Evolutionary conservation across 2,888 invertebrate species (phyloP), one percentile per base, ranked within the genome.

Genomic region (Aphidoletes aphidimyza): DNA sequence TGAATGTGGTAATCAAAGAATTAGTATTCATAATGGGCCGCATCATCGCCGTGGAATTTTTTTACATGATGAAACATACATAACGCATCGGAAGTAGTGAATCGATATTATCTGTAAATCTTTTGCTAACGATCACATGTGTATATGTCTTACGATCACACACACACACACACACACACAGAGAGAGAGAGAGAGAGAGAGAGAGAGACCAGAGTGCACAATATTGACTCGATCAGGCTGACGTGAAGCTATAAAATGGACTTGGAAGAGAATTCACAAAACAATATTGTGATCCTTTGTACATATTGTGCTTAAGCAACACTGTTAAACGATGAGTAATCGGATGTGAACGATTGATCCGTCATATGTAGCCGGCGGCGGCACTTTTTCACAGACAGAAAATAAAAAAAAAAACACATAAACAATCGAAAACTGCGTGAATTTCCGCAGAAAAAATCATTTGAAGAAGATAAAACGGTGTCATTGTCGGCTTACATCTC

Each of bases 351-450:
- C 81, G 81, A 81, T 81, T 81, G 81, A 37, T 81, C 22, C 36
- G 34, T n/a, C 17, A 6, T 17, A 5, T 36, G 19, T 9, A 37
- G 69, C 69, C 69, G 69, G 30, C 30, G 34, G 30, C 69, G n/a
- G 30, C 5, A 9, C 30, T 30, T 30, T 11, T 30, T 30, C n/a
- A n/a, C n/a, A n/a, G n/a, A n/a, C n/a, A n/a, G n/a, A n/a, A n/a
- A n/a, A n/a, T n/a, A n/a, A n/a, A n/a, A n/a, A n/a, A n/a, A n/a
- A 81, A 81, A 36, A 78, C 26, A 78, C 78, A 81, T 37, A 30
- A 69, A 69, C 69, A 69, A 69, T 34, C 69, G 30, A 69, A 54
- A 69, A 69, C 69, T 69, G 69, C 69, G 69, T 69, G 69, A 69
- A 30, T 69, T 69, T 69, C 69, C 69, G 11, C 30, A 17, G 69